Evolutionary conservation across 2,797 vertebrate species (phyloP), one percentile per base, ranked within the genome.

Genomic region (Selene dorsalis): DNA sequence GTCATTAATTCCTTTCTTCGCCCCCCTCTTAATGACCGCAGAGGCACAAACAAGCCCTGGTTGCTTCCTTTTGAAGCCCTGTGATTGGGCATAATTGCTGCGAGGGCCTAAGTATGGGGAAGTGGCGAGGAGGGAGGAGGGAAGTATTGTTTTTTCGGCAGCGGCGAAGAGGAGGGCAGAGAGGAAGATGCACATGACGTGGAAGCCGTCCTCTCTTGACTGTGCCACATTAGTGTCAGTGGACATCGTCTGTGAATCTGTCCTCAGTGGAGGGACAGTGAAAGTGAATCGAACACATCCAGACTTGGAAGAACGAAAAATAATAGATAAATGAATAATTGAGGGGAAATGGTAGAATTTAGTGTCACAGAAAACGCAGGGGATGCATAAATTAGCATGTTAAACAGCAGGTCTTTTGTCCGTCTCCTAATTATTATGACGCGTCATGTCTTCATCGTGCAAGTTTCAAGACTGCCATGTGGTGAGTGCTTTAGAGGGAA

Each of bases 1-100:
- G 97, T 98, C 97, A 98, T 98, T 98, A 97, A 98, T 98, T 98
- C 97, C 96, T 98, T 97, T 98, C 96, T 98, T 98, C 95, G 91
- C 95, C 96, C 96, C 95, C 91, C 92, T 97, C 96, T 96, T 98
- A 97, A 98, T 98, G 96, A 98, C 97, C 95, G 64, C 96, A 80
- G 95, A 96, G 96, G 96, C 96, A 96, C 97, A 98, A 98, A 98
- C 97, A 98, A 97, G 96, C 96, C 96, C 96, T 93, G 95, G 96
- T 97, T 96, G 96, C 96, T 97, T 93, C 96, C 96, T 96, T 97
- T 97, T 98, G 96, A 98, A 96, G 96, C 95, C 96, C 95, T 94
- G 94, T 97, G 97, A 98, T 97, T 98, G 97, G 96, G 96, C 96
- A 95, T 97, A 98, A 98, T 97, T 97, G 96, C 96, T 95, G 95